Evolutionary conservation across 2,888 invertebrate species (phyloP).

Genomic region (Rosalia funebris): DNA sequence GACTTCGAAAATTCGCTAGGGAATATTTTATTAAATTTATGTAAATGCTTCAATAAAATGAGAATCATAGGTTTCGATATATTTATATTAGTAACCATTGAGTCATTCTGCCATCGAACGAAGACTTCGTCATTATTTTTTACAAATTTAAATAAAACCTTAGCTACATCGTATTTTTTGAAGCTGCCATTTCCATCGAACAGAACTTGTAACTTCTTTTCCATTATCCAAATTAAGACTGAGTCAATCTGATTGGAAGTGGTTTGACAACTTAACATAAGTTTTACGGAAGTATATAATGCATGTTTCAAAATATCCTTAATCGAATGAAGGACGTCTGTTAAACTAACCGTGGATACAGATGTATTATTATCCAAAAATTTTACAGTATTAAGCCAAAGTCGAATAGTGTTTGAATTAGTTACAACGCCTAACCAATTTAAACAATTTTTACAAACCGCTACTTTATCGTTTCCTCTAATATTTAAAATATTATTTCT

Average conservation of each 20-base stretch:
- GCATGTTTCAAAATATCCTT: slow-evolving; percentile 66
- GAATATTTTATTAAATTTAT: slow-evolving; percentile 68
- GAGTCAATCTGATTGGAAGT: slow-evolving; percentile 65
- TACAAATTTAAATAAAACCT: slow-evolving; percentile 69
- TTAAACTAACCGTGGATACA: slow-evolving; percentile 52
- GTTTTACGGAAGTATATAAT: slow-evolving; percentile 67
- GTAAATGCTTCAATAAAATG: slow-evolving; percentile 67
- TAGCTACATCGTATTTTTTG: slow-evolving; percentile 67
- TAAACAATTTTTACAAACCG: slow-evolving; percentile 69
- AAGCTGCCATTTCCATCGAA: slow-evolving; percentile 49
- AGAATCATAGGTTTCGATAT: slow-evolving; percentile 71
- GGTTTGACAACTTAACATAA: slow-evolving; percentile 67
- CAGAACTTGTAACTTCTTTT: slow-evolving; percentile 69
- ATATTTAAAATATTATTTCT: slow-evolving; percentile 61
- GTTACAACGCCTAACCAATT: slow-evolving; percentile 69
- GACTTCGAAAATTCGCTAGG: slow-evolving; percentile 68
- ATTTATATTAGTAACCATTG: slow-evolving; percentile 66
- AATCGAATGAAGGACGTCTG: slow-evolving; percentile 69
- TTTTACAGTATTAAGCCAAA: slow-evolving; percentile 70
- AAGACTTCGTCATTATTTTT: slow-evolving; percentile 65
- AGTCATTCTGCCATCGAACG: slow-evolving; percentile 68
- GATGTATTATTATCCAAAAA: slow-evolving; percentile 56
- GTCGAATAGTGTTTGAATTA: slow-evolving; percentile 63
- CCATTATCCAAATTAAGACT: slow-evolving; percentile 71
- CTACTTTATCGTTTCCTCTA: slow-evolving; percentile 65